Base-by-base conservation (phyloP, 2,113 vertebrate genomes). In the Terrapene triunguis region DNA sequence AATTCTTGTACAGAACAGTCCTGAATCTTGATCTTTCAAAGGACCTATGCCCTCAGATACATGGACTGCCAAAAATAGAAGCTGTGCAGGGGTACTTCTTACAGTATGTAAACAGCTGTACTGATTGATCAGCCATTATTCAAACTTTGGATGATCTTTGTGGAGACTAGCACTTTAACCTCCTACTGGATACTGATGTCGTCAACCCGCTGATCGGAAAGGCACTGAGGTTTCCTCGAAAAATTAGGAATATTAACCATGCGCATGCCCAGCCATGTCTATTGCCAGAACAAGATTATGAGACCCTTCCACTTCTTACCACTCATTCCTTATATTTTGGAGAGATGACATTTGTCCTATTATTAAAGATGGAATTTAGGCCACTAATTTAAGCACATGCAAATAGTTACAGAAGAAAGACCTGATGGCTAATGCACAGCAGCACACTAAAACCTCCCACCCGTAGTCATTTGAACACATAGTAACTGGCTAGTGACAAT, bases 91-190 rank as follows among this genome's bases (percentile, higher is more conserved):
- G 42, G 54, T 42, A 55, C 90, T 88, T 62, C 51, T 42, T 83
- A 92, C 10, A 21, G 25, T 80, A 51, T 13, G 54, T 84, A 94
- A 96, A 94, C 9, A 93, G 13, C 3, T 91, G 87, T 10, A 25
- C 25, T 38, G 89, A 88, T 89, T 62, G 59, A 97, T 93, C 94
- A 44, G 47, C 76, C 78, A 14, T 85, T 96, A 76, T 89, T 84
- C 92, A 97, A 96, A 97, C 69, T 96, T 86, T 42, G 86, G 87
- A 84, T 97, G 91, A 93, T 89, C 74, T 93, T 94, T 95, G 93
- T 59, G 48, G 84, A 76, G 85, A 86, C 92, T 53, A 94, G 74
- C 72, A 95, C 88, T 95, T 93, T 88, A 92, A 95, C 90, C 93
- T 94, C 80, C 87, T 85, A 93, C 74, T 87, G 84, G 57, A 53